Evolutionary conservation across 2,888 invertebrate genomes (phyloP).

Genomic region (Cerastis rubricosa): DNA sequence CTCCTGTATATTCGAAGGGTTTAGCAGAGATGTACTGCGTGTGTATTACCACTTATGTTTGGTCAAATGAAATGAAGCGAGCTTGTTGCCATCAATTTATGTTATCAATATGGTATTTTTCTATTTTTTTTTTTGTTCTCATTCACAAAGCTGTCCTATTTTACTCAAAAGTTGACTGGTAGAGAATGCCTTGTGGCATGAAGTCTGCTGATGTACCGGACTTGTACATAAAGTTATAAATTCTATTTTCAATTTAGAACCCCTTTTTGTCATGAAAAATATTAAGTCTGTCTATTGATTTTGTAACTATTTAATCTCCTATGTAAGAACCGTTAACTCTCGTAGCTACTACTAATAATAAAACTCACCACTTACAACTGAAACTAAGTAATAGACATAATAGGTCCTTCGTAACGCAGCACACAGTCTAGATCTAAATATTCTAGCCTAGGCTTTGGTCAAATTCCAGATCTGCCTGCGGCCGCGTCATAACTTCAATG

Average conservation of each 20-base stretch:
- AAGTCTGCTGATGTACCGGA: too few relatives aligned
- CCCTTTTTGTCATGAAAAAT: neutral
- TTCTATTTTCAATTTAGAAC: neutral
- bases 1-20: neutral
- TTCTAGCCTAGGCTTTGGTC: conserved; percentile 48
- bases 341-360: neutral
- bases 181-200: too few relatives aligned
- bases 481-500: conserved; percentile 49
- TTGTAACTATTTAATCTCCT: neutral
- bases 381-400: conserved; percentile 47
- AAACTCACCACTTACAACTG: neutral
- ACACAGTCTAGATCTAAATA: conserved; percentile 37
- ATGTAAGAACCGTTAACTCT: neutral
- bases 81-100: neutral
- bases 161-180: too few relatives aligned
- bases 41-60: too few relatives aligned
- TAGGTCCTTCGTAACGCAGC: conserved; percentile 29
- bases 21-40: neutral
- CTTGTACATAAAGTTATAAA: neutral
- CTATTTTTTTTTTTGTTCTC: too few relatives aligned
- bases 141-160: too few relatives aligned
- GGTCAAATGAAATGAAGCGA: neutral
- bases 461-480: conserved; percentile 53
- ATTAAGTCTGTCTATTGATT: neutral
- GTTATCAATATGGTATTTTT: too few relatives aligned